These are phyloP conservation scores for Onychomys arenicola DNA, from an alignment of 2,797 vertebrate species.

Conservation along the genomic window DNA sequence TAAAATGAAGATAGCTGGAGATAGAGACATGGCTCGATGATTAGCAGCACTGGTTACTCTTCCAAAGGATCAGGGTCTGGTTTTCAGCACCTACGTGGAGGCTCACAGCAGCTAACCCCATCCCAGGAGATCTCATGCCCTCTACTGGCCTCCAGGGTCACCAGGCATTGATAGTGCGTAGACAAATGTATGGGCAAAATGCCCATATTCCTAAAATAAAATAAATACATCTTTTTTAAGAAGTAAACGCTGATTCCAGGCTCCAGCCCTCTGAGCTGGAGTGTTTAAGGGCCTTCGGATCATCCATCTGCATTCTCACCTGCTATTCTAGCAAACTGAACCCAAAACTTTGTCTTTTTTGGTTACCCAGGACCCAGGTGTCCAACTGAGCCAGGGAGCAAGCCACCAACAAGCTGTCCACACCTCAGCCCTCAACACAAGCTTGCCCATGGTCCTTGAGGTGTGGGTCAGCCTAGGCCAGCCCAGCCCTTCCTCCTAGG, in stretches of 20 bases:
- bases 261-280: background rate
- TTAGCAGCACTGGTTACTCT: background rate
- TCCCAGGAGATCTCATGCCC: too few species aligned
- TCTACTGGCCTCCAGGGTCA: background rate
- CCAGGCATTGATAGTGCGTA: background rate
- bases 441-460: background rate
- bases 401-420: accelerated
- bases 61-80: background rate
- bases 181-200: background rate
- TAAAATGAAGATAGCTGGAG: accelerated
- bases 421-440: accelerated
- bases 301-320: background rate
- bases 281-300: too few species aligned
- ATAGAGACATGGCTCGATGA: background rate
- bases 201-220: background rate
- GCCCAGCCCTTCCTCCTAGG: background rate
- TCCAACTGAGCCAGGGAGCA: background rate
- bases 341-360: background rate
- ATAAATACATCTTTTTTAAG: background rate
- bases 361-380: background rate
- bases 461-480: accelerated
- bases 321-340: background rate
- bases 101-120: background rate
- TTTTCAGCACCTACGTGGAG: background rate
- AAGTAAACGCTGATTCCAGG: background rate